phyloP scores from a whole-genome alignment of 2,113 vertebrate species.

The Chunga burmeisteri region DNA sequence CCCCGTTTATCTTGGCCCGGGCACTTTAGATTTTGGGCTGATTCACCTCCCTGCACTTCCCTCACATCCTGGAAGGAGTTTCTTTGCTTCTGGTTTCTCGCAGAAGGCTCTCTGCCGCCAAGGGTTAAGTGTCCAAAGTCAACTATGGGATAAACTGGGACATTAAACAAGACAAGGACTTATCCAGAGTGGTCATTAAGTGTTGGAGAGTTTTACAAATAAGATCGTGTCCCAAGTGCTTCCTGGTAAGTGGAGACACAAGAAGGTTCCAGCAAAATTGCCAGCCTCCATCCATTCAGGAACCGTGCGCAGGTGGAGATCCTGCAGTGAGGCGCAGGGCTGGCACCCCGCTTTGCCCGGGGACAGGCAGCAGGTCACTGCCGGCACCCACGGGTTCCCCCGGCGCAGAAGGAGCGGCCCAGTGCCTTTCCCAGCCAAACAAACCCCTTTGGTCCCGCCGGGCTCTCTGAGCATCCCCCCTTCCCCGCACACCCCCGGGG shows the following conservation, averaged over 20 bases:
- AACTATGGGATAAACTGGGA: neutral
- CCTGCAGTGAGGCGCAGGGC: rapidly evolving
- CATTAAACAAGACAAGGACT: neutral
- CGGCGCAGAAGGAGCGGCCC: neutral
- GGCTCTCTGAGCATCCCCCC: neutral
- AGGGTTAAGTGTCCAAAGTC: neutral
- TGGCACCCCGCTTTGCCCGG: neutral
- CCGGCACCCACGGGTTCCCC: neutral
- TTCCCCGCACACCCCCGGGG: neutral
- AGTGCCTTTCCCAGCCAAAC: neutral
- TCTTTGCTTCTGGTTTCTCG: neutral
- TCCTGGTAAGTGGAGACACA: neutral
- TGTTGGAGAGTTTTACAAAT: neutral
- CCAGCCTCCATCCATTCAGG: neutral
- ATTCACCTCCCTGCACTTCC: neutral
- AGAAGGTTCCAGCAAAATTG: neutral
- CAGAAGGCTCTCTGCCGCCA: neutral
- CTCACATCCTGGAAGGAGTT: neutral
- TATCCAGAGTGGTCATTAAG: neutral
- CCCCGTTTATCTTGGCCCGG: neutral
- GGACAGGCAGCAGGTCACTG: too few species aligned
- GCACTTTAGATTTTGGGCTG: neutral
- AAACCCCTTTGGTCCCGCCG: neutral
- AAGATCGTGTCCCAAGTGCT: neutral
- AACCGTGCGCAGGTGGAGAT: neutral